These are phyloP conservation scores for Lagopus muta DNA, from an alignment of 2,113 vertebrate species.

Conservation along the genomic window DNA sequence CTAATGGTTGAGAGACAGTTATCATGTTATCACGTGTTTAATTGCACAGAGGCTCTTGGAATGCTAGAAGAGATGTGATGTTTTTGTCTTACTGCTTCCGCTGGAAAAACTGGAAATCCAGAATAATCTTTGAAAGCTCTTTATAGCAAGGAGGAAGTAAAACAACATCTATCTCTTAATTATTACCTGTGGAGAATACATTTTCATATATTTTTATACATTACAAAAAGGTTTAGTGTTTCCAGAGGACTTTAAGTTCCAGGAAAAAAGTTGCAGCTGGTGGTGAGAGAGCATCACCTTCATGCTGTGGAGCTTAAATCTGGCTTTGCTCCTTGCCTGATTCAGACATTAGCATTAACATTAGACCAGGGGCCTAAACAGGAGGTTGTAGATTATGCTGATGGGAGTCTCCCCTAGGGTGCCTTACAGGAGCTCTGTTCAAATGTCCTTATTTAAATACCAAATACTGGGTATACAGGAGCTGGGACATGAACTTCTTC, in stretches of 20 bases:
- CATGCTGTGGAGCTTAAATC: rapidly evolving
- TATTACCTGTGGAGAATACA: neutral
- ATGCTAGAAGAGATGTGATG: neutral
- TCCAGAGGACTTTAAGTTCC: neutral
- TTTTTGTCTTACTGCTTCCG: neutral
- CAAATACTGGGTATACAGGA: neutral
- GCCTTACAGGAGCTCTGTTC: neutral
- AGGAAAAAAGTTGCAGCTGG: neutral
- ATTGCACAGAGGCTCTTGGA: neutral
- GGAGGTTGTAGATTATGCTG: neutral
- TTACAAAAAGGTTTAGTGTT: neutral
- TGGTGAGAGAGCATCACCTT: neutral
- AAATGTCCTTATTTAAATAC: neutral
- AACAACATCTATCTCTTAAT: neutral
- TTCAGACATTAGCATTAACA: neutral
- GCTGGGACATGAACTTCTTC: neutral
- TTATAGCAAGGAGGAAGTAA: neutral
- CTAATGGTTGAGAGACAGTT: neutral
- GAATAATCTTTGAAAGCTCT: neutral
- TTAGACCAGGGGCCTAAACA: neutral
- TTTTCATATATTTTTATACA: neutral
- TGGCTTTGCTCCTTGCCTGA: neutral
- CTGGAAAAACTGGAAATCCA: neutral
- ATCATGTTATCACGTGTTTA: neutral
- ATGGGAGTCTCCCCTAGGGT: neutral